Evolutionary conservation across 1,140 invertebrate genomes (phyloP), one percentile per base, ranked within the genome.

Genomic region (Andrena cerasifolii): DNA sequence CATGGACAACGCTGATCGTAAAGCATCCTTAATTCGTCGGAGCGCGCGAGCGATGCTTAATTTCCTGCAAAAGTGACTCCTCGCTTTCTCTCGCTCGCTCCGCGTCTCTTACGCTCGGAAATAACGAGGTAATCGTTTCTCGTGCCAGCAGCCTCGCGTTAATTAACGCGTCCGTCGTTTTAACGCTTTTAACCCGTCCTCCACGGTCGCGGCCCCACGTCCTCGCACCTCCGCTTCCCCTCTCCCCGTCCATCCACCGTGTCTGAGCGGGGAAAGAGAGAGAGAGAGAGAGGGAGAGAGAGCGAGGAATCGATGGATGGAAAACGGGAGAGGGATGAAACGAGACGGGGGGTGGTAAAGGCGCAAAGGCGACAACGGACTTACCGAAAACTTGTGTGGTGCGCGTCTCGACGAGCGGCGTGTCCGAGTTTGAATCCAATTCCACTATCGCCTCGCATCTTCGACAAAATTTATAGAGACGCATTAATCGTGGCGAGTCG

Each of bases 341-440:
- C n/a, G 21, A 12, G 2, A 59, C 10, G 21, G 3, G 31, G 8
- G 7, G n/a, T 0, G 33, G 21, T n/a, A 26, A 43, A 63, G n/a
- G 24, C 43, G 62, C 43, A 28, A 36, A 47, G 36, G 40, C 43
- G 61, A 36, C 54, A 51, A 62, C 53, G 83, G 10, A 36, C 90
- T 90, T 83, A 92, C 91, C 91, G 62, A 89, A 91, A 77, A 92
- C 86, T 68, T 90, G 87, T 26, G 90, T 91, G 33, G 79, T 74
- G 18, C 89, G 85, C 33, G 83, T 63, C 40, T 91, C 83, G 68
- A 84, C 45, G 43, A 87, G 68, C 31, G 72, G 79, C 24, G 86
- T 75, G 67, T 71, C 63, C 53, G 79, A 79, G 53, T 86, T 78
- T n/a, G 82, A 54, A 43, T 77, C 80, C 47, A 86, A 88, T 61